Percentiles rank a stretch among this genome's conserved stretches.
phyloP scores from a whole-genome alignment of 1,140 invertebrate genomes.

The Caenorhabditis tropicalis region DNA sequence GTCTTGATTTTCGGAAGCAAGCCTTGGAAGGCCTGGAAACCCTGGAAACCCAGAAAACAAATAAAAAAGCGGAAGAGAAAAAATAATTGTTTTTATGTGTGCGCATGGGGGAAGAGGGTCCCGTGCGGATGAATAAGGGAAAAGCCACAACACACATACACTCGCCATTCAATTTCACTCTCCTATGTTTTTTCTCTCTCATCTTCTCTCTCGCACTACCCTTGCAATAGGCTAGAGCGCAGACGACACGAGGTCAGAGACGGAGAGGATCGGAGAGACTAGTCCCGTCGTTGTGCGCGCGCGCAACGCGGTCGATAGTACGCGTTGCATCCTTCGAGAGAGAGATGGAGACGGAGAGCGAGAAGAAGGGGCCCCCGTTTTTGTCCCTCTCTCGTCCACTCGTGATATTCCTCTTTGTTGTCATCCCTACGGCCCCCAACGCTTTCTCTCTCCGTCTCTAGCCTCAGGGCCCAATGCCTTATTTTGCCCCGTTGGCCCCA shows the following conservation, averaged over 20 bases:
- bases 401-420: neutral
- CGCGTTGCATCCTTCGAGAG: neutral
- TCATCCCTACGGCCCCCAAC: too few species aligned
- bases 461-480: neutral
- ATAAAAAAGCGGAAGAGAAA: neutral
- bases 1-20: neutral
- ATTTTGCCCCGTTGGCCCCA: neutral
- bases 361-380: neutral
- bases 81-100: constrained; percentile 2
- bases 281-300: neutral
- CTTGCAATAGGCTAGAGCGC: neutral
- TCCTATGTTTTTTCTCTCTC: neutral
- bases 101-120: neutral
- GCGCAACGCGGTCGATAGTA: constrained; percentile 9
- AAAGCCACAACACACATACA: neutral
- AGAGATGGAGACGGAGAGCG: neutral
- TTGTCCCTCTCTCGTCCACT: neutral
- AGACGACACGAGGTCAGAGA: neutral
- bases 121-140: neutral
- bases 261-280: neutral
- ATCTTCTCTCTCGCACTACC: neutral
- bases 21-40: too few species aligned
- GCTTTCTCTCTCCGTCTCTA: neutral
- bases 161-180: neutral
- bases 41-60: neutral